A percentile compares a stretch with the other conserved stretches of the same genome.
Conservation (phyloP, 2,888 invertebrate species). For the Lymantria dispar region DNA sequence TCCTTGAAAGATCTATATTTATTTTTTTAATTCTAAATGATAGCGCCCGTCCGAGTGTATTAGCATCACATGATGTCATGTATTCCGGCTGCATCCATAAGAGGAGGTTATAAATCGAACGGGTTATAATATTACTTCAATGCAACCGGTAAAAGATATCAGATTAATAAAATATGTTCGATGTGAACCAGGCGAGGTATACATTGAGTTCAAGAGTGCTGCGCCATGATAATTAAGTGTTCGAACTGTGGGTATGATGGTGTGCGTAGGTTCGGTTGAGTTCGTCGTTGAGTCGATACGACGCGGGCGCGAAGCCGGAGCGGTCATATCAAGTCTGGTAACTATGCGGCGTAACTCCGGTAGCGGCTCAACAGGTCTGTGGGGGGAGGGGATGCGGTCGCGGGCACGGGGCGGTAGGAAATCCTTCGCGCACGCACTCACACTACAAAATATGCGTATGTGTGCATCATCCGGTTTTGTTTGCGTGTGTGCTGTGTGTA, state of each 20-base stretch:
- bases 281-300: constrained; percentile 40
- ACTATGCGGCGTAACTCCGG: constrained; percentile 83
- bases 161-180: constrained; percentile 73
- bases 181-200: constrained; percentile 66
- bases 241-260: constrained; percentile 55
- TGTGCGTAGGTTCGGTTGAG: constrained; percentile 55
- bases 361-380: constrained; percentile 81
- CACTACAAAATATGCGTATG: constrained; percentile 43
- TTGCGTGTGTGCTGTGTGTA: constrained; percentile 58
- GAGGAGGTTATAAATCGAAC: constrained; percentile 66
- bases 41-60: constrained; percentile 61
- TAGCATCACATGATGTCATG: constrained; percentile 74
- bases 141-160: constrained; percentile 72
- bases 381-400: constrained; percentile 63
- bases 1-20: constrained; percentile 58
- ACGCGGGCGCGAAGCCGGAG: constrained; percentile 52
- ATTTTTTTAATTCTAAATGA: constrained; percentile 56
- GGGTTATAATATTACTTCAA: constrained; percentile 58
- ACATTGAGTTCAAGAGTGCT: constrained; percentile 73
- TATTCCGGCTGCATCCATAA: constrained; percentile 67
- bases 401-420: constrained; percentile 73
- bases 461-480: constrained; percentile 78
- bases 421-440: constrained; percentile 73
- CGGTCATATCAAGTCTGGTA: constrained; percentile 79
- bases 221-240: constrained; percentile 74